phyloP scores from a whole-genome alignment of 2,797 vertebrate species.

The Catharus ustulatus region DNA sequence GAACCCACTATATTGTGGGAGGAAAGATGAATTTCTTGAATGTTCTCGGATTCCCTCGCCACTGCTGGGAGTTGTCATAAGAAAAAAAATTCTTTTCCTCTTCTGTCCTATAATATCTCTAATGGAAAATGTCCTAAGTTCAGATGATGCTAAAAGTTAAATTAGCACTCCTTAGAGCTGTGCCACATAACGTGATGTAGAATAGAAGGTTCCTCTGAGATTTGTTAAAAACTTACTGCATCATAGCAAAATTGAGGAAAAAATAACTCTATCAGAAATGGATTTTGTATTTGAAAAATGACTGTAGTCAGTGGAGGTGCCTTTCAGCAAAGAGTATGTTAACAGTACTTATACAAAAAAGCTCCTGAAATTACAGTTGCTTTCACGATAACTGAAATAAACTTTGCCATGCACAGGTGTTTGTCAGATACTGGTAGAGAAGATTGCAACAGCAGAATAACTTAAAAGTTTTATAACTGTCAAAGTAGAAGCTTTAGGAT shows the following conservation, averaged over 20 bases:
- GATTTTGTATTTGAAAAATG: neutral
- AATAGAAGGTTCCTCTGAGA: neutral
- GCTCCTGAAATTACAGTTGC: neutral
- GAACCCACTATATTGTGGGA: neutral
- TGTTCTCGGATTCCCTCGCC: neutral
- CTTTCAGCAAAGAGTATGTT: neutral
- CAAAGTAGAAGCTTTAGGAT: neutral
- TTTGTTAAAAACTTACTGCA: neutral
- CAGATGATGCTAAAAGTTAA: neutral
- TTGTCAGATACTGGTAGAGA: neutral
- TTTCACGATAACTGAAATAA: neutral
- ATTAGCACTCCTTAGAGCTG: neutral
- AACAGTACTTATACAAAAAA: neutral
- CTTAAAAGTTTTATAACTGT: neutral
- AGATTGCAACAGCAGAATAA: neutral
- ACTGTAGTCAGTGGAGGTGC: neutral
- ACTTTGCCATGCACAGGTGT: rapidly evolving
- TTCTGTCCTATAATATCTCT: neutral
- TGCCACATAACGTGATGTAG: neutral
- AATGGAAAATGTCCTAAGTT: neutral
- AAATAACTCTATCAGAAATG: neutral
- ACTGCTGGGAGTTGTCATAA: neutral
- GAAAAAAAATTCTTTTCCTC: rapidly evolving
- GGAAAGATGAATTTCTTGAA: neutral
- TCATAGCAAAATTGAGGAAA: neutral